Base-by-base conservation (phyloP, 2,113 vertebrate species). In the Muntiacus muntjak region DNA sequence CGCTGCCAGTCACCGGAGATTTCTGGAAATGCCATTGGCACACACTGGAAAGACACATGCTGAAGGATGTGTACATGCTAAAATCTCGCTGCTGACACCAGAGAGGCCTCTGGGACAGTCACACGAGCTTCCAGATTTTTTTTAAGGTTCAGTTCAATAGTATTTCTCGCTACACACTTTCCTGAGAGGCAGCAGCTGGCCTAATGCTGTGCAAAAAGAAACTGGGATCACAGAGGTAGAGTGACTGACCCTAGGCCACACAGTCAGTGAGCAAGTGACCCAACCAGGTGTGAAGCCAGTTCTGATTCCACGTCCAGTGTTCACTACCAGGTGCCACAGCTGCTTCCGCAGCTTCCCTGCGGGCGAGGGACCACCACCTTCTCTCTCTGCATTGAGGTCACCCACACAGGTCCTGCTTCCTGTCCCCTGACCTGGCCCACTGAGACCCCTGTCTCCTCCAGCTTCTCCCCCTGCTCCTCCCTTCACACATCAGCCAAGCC, bases 1-100 rank as follows among this genome's bases (percentile, higher is more conserved):
- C n/a, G 40, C 90, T 11, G 1, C 5, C 16, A 6, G 45, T 57
- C 47, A 21, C 1, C 0, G 6, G 11, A 17, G 26, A 12, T 7
- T 17, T 74, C 5, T 7, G 94, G 87, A 86, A 82, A 71, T 15
- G 26, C 25, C 47, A 9, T 0, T 6, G 12, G 43, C 60, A 76
- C 45, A 33, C 1, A 0, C 19, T 28, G 6, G 19, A 43, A 7
- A 83, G 58, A 26, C 9, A 5, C 12, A 0, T 8, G 83, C 21
- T 40, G 1, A n/a, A 36, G 30, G 19, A 40, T 23, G 13, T 52
- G 9, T 12, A 3, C 1, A 36, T 7, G 30, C 62, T 10, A 7
- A 30, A 43, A 7, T 50, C 50, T 57, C 43, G 79, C 71, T 13
- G 3, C 30, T 4, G 2, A 30, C 17, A 8, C 40, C 25, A 28